A percentile compares a stretch with the other conserved stretches of the same genome.
phyloP scores from a whole-genome alignment of 1,140 invertebrate species.

The Helicoverpa zea region DNA sequence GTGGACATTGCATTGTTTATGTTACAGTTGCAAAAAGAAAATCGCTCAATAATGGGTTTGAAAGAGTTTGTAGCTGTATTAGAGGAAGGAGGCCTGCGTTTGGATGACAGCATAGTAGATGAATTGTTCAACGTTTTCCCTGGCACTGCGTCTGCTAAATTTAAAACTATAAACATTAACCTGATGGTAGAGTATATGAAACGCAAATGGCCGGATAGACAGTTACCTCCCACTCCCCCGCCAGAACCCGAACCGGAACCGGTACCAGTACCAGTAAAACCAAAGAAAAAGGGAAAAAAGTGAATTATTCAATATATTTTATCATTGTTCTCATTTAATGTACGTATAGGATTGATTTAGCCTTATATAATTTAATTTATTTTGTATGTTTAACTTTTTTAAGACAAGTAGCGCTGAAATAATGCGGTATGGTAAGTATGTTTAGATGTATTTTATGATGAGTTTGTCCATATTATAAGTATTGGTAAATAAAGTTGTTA shows the following conservation, averaged over 20 bases:
- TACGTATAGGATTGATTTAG: constrained; percentile 15
- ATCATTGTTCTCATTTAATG: not conserved
- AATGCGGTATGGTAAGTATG: not conserved
- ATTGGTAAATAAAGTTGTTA: not conserved
- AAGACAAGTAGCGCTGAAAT: not conserved
- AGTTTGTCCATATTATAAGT: not conserved
- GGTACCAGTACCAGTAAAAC: constrained; percentile 48
- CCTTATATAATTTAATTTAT: constrained; percentile 1
- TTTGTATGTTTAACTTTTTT: constrained; percentile 16
- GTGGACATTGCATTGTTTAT: constrained; percentile 68
- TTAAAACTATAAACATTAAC: constrained; percentile 64
- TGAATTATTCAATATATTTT: constrained; percentile 30
- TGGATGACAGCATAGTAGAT: constrained; percentile 66
- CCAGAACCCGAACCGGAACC: constrained; percentile 64
- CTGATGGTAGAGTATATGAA: constrained; percentile 70
- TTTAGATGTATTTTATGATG: constrained; percentile 35
- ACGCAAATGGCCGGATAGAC: constrained; percentile 76
- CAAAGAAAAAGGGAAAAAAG: constrained; percentile 58
- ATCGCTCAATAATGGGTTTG: constrained; percentile 56
- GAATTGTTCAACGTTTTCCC: constrained; percentile 66
- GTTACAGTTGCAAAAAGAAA: constrained; percentile 67
- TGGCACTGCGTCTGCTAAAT: constrained; percentile 60
- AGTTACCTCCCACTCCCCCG: constrained; percentile 72
- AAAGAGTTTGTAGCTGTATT: constrained; percentile 64
- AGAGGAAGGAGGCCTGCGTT: constrained; percentile 51